phyloP scores from a whole-genome alignment of 2,888 invertebrate genomes.

The Dicyrtomina minuta region DNA sequence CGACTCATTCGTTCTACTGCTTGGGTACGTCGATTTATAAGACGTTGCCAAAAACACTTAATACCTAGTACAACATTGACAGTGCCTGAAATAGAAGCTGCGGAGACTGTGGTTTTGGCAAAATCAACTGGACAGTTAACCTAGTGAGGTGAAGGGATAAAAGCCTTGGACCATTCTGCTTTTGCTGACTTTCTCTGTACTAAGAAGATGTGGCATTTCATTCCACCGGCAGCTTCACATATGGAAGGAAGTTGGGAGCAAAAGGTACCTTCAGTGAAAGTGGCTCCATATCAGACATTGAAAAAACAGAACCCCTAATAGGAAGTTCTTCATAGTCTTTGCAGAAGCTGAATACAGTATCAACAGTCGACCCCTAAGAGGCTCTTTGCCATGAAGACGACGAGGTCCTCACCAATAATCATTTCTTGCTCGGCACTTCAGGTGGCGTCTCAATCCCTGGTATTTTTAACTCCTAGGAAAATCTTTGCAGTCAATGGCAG shows the following conservation, averaged over 20 bases:
- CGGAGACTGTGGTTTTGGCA: too few species aligned
- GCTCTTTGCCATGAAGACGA: constrained; percentile 47
- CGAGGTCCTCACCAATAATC: constrained; percentile 23
- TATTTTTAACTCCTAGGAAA: constrained; percentile 2
- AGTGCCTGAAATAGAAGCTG: too few species aligned
- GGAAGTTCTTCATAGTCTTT: not conserved
- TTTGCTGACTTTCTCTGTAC: too few species aligned
- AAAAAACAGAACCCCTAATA: not conserved
- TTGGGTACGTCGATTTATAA: too few species aligned
- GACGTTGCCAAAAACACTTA: too few species aligned
- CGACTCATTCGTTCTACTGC: too few species aligned
- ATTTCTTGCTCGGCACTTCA: constrained; percentile 43
- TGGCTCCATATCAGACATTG: not conserved
- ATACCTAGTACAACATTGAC: too few species aligned
- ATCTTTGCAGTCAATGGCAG: constrained; percentile 30
- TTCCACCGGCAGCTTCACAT: too few species aligned
- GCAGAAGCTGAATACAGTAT: constrained; percentile 35
- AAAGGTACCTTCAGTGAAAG: not conserved
- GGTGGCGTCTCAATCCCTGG: constrained; percentile 36
- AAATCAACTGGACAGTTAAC: too few species aligned
- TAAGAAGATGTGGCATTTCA: too few species aligned
- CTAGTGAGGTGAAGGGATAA: too few species aligned
- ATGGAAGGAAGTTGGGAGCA: not conserved
- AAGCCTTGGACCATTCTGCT: too few species aligned
- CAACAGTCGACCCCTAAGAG: constrained; percentile 53